A percentile compares a stretch with the other conserved stretches of the same genome.
Evolutionary conservation across 2,888 invertebrate species (phyloP).

Genomic region (Tigriopus californicus): DNA sequence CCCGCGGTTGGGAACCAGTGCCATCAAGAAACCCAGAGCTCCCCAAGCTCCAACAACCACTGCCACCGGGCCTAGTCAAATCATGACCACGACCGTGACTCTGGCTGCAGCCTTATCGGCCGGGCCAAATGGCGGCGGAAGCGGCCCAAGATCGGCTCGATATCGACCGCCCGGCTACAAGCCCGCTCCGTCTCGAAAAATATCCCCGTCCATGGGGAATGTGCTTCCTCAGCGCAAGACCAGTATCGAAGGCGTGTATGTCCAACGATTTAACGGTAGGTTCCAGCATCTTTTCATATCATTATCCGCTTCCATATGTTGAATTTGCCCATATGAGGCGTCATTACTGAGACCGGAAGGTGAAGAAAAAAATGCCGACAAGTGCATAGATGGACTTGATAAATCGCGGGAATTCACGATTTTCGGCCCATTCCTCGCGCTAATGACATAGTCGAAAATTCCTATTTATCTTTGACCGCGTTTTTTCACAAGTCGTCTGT

Average conservation of each 20-base stretch:
- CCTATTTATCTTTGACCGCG: too few relatives aligned
- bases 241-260: background rate
- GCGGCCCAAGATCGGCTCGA: conserved; percentile 54
- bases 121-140: conserved; percentile 28
- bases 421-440: too few relatives aligned
- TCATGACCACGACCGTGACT: background rate
- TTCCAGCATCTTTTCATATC: background rate
- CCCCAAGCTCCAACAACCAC: background rate
- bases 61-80: background rate
- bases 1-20: conserved; percentile 18
- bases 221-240: background rate
- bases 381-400: too few relatives aligned
- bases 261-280: conserved; percentile 1
- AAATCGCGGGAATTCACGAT: too few relatives aligned
- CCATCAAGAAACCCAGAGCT: background rate
- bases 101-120: background rate
- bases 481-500: too few relatives aligned
- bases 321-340: background rate
- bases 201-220: background rate
- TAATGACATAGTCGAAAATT: too few relatives aligned
- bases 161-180: conserved; percentile 62
- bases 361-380: too few relatives aligned
- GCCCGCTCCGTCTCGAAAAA: conserved; percentile 16
- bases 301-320: background rate
- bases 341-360: background rate